These are phyloP conservation scores for Lates calcarifer DNA, from an alignment of 2,113 vertebrate species.

Conservation along the genomic window DNA sequence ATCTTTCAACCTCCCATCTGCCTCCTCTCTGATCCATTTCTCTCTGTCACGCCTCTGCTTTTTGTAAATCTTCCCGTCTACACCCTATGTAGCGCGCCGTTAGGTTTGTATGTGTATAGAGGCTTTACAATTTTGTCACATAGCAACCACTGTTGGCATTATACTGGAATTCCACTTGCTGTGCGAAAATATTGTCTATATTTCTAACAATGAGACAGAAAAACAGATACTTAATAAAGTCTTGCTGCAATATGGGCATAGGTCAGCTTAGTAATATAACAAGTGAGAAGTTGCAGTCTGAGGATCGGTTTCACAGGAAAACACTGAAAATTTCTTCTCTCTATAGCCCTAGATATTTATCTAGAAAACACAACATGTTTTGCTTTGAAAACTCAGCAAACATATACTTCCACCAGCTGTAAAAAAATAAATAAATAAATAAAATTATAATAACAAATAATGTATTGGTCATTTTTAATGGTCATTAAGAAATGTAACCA, in stretches of 20 bases:
- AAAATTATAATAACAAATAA: no score
- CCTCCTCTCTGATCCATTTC: slow-evolving; percentile 16
- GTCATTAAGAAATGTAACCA: no score
- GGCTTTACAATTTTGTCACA: slow-evolving; percentile 43
- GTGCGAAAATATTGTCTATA: slow-evolving; percentile 27
- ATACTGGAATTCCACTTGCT: slow-evolving; percentile 14
- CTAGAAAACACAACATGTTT: background rate
- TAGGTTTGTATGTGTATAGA: slow-evolving; percentile 14
- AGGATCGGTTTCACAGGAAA: slow-evolving; percentile 16
- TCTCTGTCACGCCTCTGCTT: slow-evolving; percentile 28
- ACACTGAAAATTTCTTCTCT: background rate
- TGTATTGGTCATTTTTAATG: no score
- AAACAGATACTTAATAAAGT: slow-evolving; percentile 48
- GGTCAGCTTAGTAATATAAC: slow-evolving; percentile 44
- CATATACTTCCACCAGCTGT: background rate
- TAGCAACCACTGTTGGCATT: slow-evolving; percentile 24
- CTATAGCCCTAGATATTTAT: background rate
- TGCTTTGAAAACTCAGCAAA: background rate
- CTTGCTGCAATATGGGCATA: slow-evolving; percentile 24
- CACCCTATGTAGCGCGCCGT: background rate
- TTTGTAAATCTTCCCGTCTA: slow-evolving; percentile 11
- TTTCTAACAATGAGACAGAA: slow-evolving; percentile 40
- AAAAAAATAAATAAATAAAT: no score
- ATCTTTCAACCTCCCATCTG: slow-evolving; percentile 21
- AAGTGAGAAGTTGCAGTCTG: slow-evolving; percentile 13